These are phyloP conservation scores for Brachionus angularis DNA, from an alignment of 1,140 invertebrate species.

Conservation along the genomic window DNA sequence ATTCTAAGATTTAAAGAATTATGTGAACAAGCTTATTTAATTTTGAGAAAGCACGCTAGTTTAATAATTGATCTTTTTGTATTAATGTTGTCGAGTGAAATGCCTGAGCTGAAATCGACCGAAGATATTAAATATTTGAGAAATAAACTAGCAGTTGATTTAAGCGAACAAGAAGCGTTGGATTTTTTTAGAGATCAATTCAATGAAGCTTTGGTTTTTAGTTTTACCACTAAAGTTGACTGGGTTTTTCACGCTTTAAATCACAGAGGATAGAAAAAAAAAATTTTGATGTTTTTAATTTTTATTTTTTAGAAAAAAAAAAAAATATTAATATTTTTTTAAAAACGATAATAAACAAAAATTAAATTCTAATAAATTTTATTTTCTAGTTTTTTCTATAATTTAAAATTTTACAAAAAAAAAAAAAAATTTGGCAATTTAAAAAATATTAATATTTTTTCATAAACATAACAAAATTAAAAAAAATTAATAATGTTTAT, in stretches of 20 bases:
- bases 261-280: too few species aligned
- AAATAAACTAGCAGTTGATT: slow-evolving; percentile 80
- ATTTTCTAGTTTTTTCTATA: too few species aligned
- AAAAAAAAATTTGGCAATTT: too few species aligned
- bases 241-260: slow-evolving; percentile 71
- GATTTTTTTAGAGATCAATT: slow-evolving; percentile 84
- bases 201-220: slow-evolving; percentile 79
- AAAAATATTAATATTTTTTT: too few species aligned
- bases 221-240: slow-evolving; percentile 92
- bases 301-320: too few species aligned
- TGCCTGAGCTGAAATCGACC: slow-evolving; percentile 81
- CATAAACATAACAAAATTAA: too few species aligned
- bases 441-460: too few species aligned
- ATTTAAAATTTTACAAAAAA: too few species aligned
- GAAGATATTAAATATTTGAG: slow-evolving; percentile 85
- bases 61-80: slow-evolving; percentile 91
- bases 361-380: too few species aligned
- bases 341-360: too few species aligned
- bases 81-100: slow-evolving; percentile 96
- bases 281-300: too few species aligned
- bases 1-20: slow-evolving; percentile 70
- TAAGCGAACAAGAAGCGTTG: slow-evolving; percentile 68
- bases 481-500: too few species aligned
- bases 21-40: slow-evolving; percentile 80
- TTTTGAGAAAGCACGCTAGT: slow-evolving; percentile 83